Evolutionary conservation across 2,797 vertebrate genomes (phyloP), one percentile per base, ranked within the genome.

Genomic region (Parambassis ranga): DNA sequence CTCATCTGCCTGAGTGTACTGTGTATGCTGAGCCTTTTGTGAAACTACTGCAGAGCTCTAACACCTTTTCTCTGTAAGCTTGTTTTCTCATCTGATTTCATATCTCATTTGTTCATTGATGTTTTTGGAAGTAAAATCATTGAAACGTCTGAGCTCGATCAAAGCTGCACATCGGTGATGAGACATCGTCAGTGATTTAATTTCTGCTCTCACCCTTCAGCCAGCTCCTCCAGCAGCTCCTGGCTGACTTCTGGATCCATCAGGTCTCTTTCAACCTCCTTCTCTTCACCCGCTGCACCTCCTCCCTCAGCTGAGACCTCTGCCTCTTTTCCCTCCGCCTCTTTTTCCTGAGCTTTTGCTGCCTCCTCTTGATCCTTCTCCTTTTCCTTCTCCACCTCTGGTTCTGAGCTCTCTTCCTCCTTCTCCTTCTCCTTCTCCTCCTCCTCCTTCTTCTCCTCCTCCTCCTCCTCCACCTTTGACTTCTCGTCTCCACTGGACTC

Each of bases 401-500:
- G 20, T 44, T 44, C 44, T 60, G 23, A 41, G 55, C 39, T 44
- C 26, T 44, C n/a, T n/a, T 30, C 30, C 62, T 70, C 77, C 2
- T 16, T 27, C 19, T 65, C 63, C 43, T 49, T 68, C 9, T 55
- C 57, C 1, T 14, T 74, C 52, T 69, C 48, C 11, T 10, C 89
- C 6, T 79, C 75, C 63, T 94, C 93, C 1, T 65, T 88, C 13
- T 91, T 89, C 27, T 92, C 90, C 1, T 64, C 69, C 1, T 37
- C 72, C 56, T 52, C 58, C 36, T 53, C 44, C 3, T 90, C 90
- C 63, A 92, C 92, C 61, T 81, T 89, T 1, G 74, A 33, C 84
- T 91, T 95, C 65, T 97, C 96, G 47, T 97, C 96, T 0, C 92
- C 92, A 6, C 95, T 97, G 32, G 96, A 95, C 84, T 99, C 97